Evolutionary conservation across 2,888 invertebrate genomes (phyloP), one percentile per base, ranked within the genome.

Genomic region (Amphipyra berbera): DNA sequence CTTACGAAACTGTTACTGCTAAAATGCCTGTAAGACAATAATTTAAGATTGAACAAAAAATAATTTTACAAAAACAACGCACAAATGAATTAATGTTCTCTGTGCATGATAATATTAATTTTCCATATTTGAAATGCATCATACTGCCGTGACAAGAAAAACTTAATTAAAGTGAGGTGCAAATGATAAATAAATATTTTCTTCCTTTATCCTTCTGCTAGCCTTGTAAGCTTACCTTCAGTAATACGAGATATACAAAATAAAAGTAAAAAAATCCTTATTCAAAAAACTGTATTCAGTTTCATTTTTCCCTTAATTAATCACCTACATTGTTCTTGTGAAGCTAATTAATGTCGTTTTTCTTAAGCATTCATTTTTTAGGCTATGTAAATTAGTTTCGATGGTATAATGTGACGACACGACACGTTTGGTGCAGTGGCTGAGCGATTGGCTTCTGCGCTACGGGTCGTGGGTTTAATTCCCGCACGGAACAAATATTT

Each of bases 221-320:
- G n/a, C 14, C 12, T 46, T 46, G n/a, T 30, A 49, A 40, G n/a
- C 45, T 41, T 30, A 40, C 38, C 15, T 3, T 35, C 8, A 9
- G 30, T 37, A 40, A 56, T 10, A 47, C 6, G 33, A 41, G 8
- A n/a, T 46, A 13, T 37, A 59, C 38, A 67, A 65, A 50, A 64
- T 8, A 9, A 15, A 9, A 6, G 0, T 3, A 9, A 15, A 21
- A 7, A 21, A 8, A 21, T 2, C 21, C 21, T 21, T 21, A 21
- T 21, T 46, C 27, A 50, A 37, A 13, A 27, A 15, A 9, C 42
- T 10, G 38, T 41, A 40, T 41, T 33, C 45, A 50, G 7, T 55
- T 61, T 48, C 14, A 13, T 52, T 58, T 73, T 64, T n/a, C 14
- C 46, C 5, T 13, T 65, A 62, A 58, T 68, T 60, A 68, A 64